These are phyloP conservation scores for Fopius arisanus DNA, from an alignment of 1,140 invertebrate genomes.

Conservation along the genomic window DNA sequence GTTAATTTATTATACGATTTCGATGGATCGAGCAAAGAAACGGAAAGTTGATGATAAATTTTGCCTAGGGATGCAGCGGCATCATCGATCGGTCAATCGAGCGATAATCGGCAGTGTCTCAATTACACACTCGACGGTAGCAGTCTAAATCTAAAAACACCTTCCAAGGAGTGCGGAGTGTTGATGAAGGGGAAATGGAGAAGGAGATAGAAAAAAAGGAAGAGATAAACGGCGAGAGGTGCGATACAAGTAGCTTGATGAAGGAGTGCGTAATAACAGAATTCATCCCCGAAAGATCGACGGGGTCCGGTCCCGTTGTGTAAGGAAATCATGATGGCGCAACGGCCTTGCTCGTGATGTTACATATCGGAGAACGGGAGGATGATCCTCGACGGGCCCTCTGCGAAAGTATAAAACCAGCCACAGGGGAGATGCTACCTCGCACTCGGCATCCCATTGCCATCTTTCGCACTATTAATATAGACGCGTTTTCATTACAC, in stretches of 20 bases:
- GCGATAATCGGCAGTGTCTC: conserved; percentile 27
- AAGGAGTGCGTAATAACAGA: conserved; percentile 37
- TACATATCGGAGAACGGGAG: conserved; percentile 57
- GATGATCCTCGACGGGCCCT: conserved; percentile 46
- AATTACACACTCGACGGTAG: conserved; percentile 12
- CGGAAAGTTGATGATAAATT: neutral
- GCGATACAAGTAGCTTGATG: conserved; percentile 7
- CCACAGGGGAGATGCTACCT: conserved; percentile 54
- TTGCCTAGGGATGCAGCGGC: neutral
- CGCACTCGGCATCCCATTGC: conserved; percentile 52
- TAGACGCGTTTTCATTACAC: conserved; percentile 23
- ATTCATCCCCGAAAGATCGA: conserved; percentile 39
- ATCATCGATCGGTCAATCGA: conserved; percentile 13
- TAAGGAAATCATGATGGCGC: conserved; percentile 46
- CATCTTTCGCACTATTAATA: conserved; percentile 46
- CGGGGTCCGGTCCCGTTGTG: conserved; percentile 20
- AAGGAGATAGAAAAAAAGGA: neutral
- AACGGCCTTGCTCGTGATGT: conserved; percentile 61
- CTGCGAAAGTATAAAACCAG: conserved; percentile 58
- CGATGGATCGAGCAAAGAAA: neutral
- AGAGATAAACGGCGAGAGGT: neutral
- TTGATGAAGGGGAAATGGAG: neutral
- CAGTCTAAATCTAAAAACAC: neutral
- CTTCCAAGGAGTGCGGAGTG: neutral
- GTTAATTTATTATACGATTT: conserved; percentile 29